Conservation (phyloP, 1,140 invertebrate genomes). For the Dreissena rostriformis region DNA sequence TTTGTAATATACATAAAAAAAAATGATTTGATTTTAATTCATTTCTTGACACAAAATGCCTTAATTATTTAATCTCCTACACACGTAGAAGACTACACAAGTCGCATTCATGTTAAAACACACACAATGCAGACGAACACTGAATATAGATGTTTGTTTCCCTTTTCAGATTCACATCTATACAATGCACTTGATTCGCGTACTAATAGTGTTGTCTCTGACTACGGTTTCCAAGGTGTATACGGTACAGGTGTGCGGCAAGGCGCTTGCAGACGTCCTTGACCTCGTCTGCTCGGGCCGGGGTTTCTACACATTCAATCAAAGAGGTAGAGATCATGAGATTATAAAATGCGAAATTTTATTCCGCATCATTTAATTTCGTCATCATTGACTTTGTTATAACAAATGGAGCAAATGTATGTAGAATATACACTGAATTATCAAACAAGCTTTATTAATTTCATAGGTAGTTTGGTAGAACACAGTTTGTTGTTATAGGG, state of each 20-base stretch:
- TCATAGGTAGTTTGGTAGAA: neutral
- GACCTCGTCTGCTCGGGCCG: conserved; percentile 31
- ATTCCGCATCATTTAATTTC: neutral
- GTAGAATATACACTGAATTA: neutral
- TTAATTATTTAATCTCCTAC: no score
- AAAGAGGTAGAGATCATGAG: neutral
- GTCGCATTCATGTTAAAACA: no score
- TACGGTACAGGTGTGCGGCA: conserved; percentile 14
- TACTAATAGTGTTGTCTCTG: neutral
- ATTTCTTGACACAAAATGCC: no score
- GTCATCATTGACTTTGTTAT: neutral
- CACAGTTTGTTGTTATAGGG: neutral
- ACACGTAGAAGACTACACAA: no score
- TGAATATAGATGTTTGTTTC: neutral
- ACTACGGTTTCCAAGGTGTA: conserved; percentile 7
- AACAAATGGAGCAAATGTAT: neutral
- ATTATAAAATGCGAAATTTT: neutral
- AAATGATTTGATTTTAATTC: no score
- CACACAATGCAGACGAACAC: neutral
- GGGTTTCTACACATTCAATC: conserved; percentile 30
- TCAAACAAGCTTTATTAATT: neutral
- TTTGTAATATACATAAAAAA: no score
- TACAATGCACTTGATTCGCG: conserved; percentile 18
- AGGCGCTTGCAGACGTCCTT: conserved; percentile 16
- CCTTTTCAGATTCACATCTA: conserved; percentile 22